Evolutionary conservation across 92 coral and sea anemone genomes (phyloP).

Genomic region (Pocillopora meandrina): DNA sequence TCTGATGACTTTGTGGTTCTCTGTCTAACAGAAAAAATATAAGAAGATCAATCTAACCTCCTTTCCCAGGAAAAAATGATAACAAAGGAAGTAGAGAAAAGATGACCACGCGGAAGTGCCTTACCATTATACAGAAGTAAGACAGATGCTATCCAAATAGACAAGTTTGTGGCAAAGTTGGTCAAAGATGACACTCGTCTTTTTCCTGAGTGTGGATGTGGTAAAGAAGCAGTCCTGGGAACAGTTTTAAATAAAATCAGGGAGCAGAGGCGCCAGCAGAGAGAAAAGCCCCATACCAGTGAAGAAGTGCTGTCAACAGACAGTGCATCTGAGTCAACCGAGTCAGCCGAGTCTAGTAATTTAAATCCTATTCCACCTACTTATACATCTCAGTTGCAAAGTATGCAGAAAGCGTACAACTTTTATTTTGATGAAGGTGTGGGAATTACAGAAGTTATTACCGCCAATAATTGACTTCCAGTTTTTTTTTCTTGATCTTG

Average conservation of each 20-base stretch:
- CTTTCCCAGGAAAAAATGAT: conserved; percentile 13
- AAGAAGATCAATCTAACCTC: not conserved
- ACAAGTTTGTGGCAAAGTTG: too few relatives aligned
- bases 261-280: too few relatives aligned
- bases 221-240: conserved; percentile 2
- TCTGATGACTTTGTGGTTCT: not conserved
- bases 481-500: not conserved
- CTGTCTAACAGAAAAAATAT: not conserved
- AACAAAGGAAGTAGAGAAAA: conserved; percentile 6
- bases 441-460: not conserved
- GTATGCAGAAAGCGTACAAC: conserved; percentile 11
- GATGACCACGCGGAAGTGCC: conserved; percentile 5
- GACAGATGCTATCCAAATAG: too few relatives aligned
- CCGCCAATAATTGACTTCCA: not conserved
- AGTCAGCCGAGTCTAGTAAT: too few relatives aligned
- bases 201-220: not conserved
- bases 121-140: conserved; percentile 11
- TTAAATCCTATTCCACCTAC: not conserved
- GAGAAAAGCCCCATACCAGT: not conserved
- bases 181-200: too few relatives aligned
- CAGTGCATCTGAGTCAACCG: conserved; percentile 14
- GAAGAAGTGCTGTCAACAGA: not conserved
- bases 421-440: conserved; percentile 26
- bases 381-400: not conserved
- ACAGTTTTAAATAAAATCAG: conserved; percentile 6